phyloP scores from a whole-genome alignment of 1,140 invertebrate genomes.

The Bombus balteatus region DNA sequence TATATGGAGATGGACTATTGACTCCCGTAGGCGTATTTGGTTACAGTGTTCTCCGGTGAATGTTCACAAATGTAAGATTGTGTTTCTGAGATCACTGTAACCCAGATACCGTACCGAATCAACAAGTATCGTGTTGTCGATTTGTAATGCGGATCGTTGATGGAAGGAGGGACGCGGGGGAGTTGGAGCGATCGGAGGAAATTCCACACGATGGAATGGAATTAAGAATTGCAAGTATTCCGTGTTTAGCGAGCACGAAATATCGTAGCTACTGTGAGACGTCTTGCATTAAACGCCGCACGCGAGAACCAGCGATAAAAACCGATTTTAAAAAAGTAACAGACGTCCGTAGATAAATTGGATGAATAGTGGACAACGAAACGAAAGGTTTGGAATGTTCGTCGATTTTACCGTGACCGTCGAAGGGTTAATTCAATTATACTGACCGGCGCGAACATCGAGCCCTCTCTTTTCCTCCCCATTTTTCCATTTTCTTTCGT shows the following conservation, averaged over 20 bases:
- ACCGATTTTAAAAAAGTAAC: neutral
- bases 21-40: constrained; percentile 23
- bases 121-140: constrained; percentile 51
- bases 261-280: neutral
- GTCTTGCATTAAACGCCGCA: neutral
- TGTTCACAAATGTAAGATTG: constrained; percentile 42
- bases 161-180: no score
- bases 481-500: no score
- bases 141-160: constrained; percentile 29
- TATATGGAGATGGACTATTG: neutral
- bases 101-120: constrained; percentile 35
- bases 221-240: constrained; percentile 11
- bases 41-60: constrained; percentile 39
- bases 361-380: neutral
- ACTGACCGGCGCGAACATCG: neutral
- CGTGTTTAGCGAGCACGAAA: neutral
- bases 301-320: neutral
- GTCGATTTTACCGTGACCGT: neutral
- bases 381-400: neutral
- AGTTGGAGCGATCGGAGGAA: neutral
- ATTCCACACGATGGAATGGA: neutral
- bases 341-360: neutral
- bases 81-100: constrained; percentile 40
- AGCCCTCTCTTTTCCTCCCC: no score
- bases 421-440: constrained; percentile 19